Conservation (phyloP, 1,140 invertebrate genomes). For the Venustaconcha ellipsiformis region DNA sequence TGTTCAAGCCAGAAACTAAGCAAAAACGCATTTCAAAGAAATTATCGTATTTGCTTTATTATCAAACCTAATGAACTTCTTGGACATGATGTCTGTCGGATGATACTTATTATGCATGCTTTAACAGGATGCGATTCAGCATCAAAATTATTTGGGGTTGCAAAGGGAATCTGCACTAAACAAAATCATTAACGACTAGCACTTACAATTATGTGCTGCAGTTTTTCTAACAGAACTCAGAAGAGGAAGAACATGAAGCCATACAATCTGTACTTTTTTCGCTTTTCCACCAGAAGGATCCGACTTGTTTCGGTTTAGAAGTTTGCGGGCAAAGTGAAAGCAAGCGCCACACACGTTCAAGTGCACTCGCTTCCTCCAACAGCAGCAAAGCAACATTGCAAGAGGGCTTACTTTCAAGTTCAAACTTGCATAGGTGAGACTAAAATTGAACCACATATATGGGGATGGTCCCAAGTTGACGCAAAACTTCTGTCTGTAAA, state of each 20-base stretch:
- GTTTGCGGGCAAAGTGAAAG: conserved; percentile 13
- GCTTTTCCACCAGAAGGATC: conserved; percentile 1
- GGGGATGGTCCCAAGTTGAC: conserved; percentile 18
- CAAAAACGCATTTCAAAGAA: conserved; percentile 2
- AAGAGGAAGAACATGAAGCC: background rate
- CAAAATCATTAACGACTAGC: background rate
- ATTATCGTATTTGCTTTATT: conserved; percentile 6
- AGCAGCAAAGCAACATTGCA: conserved; percentile 9
- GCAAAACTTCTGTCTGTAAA: conserved; percentile 11
- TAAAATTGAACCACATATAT: conserved; percentile 8
- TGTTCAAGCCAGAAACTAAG: background rate
- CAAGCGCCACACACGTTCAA: conserved; percentile 4
- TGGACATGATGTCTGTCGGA: background rate
- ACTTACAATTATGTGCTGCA: background rate
- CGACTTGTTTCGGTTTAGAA: conserved; percentile 14
- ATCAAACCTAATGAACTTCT: background rate
- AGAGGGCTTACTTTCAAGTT: conserved; percentile 16
- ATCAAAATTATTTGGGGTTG: conserved; percentile 16
- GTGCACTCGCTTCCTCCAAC: conserved; percentile 28
- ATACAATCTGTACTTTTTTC: conserved; percentile 8
- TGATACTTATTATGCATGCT: conserved; percentile 22
- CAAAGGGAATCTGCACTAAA: conserved; percentile 13
- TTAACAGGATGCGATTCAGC: conserved; percentile 22
- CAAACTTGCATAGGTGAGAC: conserved; percentile 10
- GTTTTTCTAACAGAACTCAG: background rate